Base-by-base conservation (phyloP, 2,888 invertebrate genomes). In the Aplocera efformata region DNA sequence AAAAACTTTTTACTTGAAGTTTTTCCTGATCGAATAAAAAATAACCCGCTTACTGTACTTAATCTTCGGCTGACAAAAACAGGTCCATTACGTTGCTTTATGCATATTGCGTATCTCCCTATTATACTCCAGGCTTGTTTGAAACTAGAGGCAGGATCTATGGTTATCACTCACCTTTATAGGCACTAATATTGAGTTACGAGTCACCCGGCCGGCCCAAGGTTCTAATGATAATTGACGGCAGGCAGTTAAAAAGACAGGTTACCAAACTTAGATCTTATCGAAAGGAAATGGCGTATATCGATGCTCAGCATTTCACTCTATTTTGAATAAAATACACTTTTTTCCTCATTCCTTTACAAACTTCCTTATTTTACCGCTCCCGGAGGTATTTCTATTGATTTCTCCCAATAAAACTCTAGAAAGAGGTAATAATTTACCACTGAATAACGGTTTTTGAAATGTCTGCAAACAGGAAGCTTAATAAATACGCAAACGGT, bases 121-220 rank as follows among this genome's bases (percentile, higher is more conserved):
- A 62, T 70, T 67, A 64, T 66, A 22, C 36, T 31, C 30, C 39
- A 66, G 62, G 58, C 52, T 54, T 66, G 58, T 61, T 63, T 62
- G 61, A 59, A 64, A 63, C 64, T 63, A 71, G 65, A 70, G 70
- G 63, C 65, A 62, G 66, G 70, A 71, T 74, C 64, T 65, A 58
- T 58, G 75, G 80, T 72, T 80, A 83, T 84, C 74, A 77, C 64
- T 82, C 81, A 81, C 80, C 79, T 83, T 83, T 84, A 84, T 83
- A 72, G 82, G 58, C 80, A 77, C 73, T 84, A 82, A 83, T 80
- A 77, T 76, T 83, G 81, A 84, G 70, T 80, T 76, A 83, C 67
- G 78, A 62, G 61, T 56, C 69, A 66, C 66, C 63, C 64, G 59
- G 61, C 63, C 68, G 59, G 63, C 58, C 62, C 65, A 62, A 68